Conservation (phyloP, 2,797 vertebrate species). For the Poeciliopsis presidionis region DNA sequence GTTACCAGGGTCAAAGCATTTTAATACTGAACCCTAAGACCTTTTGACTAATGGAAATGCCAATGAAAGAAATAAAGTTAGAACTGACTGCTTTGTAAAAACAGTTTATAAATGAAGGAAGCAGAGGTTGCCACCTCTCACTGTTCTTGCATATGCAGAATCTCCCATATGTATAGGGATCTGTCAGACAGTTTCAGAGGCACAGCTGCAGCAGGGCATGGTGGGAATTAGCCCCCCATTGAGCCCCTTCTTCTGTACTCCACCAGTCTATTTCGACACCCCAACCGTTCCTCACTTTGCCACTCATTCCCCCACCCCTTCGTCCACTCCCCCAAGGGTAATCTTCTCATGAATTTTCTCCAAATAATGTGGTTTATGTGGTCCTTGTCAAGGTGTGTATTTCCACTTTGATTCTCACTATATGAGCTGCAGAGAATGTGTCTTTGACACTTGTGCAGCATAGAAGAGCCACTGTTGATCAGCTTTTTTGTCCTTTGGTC, state of each 20-base stretch:
- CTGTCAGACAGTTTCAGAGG: slow-evolving; percentile 92
- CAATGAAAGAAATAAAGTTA: slow-evolving; percentile 44
- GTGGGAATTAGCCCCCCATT: slow-evolving; percentile 96
- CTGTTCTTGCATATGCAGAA: slow-evolving; percentile 89
- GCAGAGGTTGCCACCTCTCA: slow-evolving; percentile 62
- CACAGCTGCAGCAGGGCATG: slow-evolving; percentile 95
- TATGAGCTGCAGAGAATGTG: slow-evolving; percentile 44
- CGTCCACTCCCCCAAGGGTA: slow-evolving; percentile 81
- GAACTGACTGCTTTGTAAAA: slow-evolving; percentile 49
- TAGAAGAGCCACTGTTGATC: slow-evolving; percentile 6
- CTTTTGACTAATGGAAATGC: slow-evolving; percentile 13
- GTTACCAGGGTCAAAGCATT: background rate
- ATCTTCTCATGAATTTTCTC: slow-evolving; percentile 90
- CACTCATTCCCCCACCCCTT: slow-evolving; percentile 67
- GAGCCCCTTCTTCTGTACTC: slow-evolving; percentile 80
- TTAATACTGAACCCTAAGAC: background rate
- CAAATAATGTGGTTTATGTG: slow-evolving; percentile 89
- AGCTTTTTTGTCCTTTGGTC: slow-evolving; percentile 24
- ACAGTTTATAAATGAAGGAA: slow-evolving; percentile 56
- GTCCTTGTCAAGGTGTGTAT: slow-evolving; percentile 48
- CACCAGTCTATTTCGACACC: slow-evolving; percentile 74
- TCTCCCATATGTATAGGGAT: slow-evolving; percentile 74
- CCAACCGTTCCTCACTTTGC: slow-evolving; percentile 76
- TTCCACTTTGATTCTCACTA: slow-evolving; percentile 72
- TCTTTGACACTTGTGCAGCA: slow-evolving; percentile 6